A percentile compares a stretch with the other conserved stretches of the same genome.
phyloP scores from a whole-genome alignment of 30 jellyfish, hydroid and myxozoan species.

The Chrysaora quinquecirrha region DNA sequence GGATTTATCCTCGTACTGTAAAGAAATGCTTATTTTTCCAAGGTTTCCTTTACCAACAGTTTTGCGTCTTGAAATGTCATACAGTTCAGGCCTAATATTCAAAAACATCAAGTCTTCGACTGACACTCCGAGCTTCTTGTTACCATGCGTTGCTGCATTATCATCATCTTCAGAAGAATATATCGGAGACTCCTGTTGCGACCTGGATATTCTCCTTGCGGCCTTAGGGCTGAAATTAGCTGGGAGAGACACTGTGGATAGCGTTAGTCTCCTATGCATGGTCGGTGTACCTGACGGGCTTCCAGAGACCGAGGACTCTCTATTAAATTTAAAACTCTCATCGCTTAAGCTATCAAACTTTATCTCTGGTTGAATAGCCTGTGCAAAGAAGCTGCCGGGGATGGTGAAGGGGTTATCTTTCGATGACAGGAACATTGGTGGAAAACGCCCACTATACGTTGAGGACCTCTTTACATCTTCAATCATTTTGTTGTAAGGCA shows the following conservation, averaged over 20 bases:
- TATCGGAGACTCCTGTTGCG: not conserved
- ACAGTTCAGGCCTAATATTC: conserved; percentile 65
- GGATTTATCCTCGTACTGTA: conserved; percentile 86
- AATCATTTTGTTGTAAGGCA: conserved; percentile 23
- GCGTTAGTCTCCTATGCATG: not conserved
- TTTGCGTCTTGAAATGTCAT: conserved; percentile 58
- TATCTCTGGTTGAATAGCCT: conserved; percentile 58
- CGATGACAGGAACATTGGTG: conserved; percentile 41
- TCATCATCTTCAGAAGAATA: conserved; percentile 34
- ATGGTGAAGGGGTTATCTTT: conserved; percentile 40
- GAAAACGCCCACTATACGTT: not conserved
- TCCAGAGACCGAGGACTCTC: conserved; percentile 24
- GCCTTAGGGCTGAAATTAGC: conserved; percentile 43
- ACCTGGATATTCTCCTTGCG: not conserved
- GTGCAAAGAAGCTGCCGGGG: conserved; percentile 48
- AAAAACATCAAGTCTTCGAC: conserved; percentile 35
- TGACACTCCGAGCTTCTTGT: not conserved
- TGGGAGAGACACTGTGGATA: conserved; percentile 40
- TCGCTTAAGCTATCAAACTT: not conserved
- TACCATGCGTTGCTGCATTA: not conserved
- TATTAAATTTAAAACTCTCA: not conserved
- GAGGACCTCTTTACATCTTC: conserved; percentile 38
- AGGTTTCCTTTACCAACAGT: conserved; percentile 83
- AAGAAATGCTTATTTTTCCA: conserved; percentile 79
- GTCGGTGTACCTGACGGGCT: conserved; percentile 7